Conservation (phyloP, 2,888 invertebrate genomes). For the Melangyna quadrimaculata region DNA sequence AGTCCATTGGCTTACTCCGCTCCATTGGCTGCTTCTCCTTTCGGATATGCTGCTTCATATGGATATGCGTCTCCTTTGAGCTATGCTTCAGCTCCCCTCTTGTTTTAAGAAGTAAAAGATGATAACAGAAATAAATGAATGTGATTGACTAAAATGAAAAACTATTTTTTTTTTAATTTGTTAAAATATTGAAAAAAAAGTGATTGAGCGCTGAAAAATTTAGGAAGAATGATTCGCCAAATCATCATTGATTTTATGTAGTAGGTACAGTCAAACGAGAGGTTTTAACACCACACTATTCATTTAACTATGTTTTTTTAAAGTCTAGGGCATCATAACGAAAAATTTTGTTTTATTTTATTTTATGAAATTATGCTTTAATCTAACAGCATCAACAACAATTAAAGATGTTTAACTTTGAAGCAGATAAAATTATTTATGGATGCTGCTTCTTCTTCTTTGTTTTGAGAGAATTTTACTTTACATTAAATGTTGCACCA, state of each 20-base stretch:
- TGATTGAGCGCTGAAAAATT: too few species aligned
- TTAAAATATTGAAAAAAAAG: too few species aligned
- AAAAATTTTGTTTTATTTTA: slow-evolving; percentile 35
- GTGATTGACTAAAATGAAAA: not conserved
- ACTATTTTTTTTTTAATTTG: too few species aligned
- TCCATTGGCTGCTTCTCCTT: slow-evolving; percentile 41
- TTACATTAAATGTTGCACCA: slow-evolving; percentile 59
- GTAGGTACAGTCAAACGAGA: too few species aligned
- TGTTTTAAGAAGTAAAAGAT: not conserved
- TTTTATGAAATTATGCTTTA: slow-evolving; percentile 61
- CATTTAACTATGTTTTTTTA: too few species aligned
- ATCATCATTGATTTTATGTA: too few species aligned
- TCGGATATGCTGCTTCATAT: slow-evolving; percentile 30
- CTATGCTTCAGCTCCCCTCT: slow-evolving; percentile 32
- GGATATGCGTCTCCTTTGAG: slow-evolving; percentile 7
- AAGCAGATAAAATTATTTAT: slow-evolving; percentile 27
- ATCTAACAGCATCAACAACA: slow-evolving; percentile 69
- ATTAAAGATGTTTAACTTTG: slow-evolving; percentile 45
- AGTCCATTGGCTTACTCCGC: slow-evolving; percentile 38
- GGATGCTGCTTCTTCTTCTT: slow-evolving; percentile 27
- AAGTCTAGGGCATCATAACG: too few species aligned
- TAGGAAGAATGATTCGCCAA: too few species aligned
- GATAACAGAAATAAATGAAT: slow-evolving; percentile 15
- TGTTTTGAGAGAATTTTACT: not conserved
- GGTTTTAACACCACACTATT: too few species aligned